These are phyloP conservation scores for Ganaspis sp. DNA, from an alignment of 1,140 invertebrate species.

Conservation along the genomic window DNA sequence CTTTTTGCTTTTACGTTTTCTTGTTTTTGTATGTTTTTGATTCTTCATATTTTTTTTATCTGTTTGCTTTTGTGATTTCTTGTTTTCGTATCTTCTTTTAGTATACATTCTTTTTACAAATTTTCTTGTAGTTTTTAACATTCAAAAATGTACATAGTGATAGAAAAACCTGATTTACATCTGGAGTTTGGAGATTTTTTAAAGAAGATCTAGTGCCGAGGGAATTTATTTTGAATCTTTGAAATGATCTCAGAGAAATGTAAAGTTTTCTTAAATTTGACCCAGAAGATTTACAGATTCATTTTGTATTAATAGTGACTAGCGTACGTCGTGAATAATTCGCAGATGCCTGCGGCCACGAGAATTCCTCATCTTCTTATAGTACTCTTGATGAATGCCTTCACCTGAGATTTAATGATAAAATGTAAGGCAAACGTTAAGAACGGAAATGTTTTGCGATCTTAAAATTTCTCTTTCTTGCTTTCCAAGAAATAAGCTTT, in stretches of 20 bases:
- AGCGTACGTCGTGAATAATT: neutral
- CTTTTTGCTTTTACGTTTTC: too few relatives aligned
- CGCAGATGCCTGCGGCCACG: neutral
- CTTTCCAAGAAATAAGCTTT: neutral
- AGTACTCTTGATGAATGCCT: conserved; percentile 3
- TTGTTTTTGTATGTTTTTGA: too few relatives aligned
- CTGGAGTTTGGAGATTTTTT: neutral
- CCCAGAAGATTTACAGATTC: neutral
- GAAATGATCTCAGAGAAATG: neutral
- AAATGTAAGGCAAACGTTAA: conserved; percentile 7
- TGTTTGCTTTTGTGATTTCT: too few relatives aligned
- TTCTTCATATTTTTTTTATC: too few relatives aligned
- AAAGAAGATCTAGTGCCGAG: neutral
- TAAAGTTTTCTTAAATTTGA: conserved; percentile 1
- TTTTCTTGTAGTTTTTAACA: too few relatives aligned
- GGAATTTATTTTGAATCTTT: neutral
- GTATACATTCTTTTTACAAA: too few relatives aligned
- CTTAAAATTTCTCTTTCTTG: neutral
- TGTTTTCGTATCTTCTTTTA: too few relatives aligned
- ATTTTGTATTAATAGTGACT: neutral
- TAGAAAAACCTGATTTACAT: too few relatives aligned
- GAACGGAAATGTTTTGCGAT: conserved; percentile 10
- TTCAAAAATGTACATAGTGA: too few relatives aligned
- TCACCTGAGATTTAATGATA: conserved; percentile 15
- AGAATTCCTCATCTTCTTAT: conserved; percentile 17